Percentiles rank a stretch among this genome's conserved stretches.
These are phyloP conservation scores for Acanthaster planci DNA, from an alignment of 35 echinoderm and acorn worm species.

Conservation along the genomic window DNA sequence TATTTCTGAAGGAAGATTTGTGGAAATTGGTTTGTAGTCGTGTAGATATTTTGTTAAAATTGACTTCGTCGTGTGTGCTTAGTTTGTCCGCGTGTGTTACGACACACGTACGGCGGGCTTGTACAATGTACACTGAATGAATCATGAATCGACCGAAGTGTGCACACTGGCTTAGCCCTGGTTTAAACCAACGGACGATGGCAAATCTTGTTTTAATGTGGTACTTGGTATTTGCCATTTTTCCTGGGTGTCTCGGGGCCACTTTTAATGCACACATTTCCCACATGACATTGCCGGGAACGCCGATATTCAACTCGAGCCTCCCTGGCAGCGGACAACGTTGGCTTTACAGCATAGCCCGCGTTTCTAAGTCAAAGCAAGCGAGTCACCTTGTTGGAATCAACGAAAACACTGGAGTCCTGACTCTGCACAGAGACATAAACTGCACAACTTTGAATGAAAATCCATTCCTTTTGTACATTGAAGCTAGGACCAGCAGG, in stretches of 20 bases:
- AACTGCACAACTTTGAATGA: slow-evolving; percentile 69
- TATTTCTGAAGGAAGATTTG: not conserved
- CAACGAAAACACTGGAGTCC: slow-evolving; percentile 54
- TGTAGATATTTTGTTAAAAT: not conserved
- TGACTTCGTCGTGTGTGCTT: not conserved
- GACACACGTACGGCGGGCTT: not conserved
- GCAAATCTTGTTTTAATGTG: not conserved
- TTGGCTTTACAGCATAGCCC: slow-evolving; percentile 59
- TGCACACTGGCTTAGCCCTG: not conserved
- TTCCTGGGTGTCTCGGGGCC: slow-evolving; percentile 21
- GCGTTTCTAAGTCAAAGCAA: slow-evolving; percentile 55
- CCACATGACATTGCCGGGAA: slow-evolving; percentile 19
- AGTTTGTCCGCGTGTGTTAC: not conserved
- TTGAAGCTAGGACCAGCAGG: slow-evolving; percentile 79
- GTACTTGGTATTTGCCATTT: slow-evolving; percentile 11
- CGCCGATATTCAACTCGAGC: slow-evolving; percentile 46
- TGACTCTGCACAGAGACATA: slow-evolving; percentile 55
- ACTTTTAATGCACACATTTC: slow-evolving; percentile 53
- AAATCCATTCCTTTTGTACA: slow-evolving; percentile 82
- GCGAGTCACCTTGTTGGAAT: slow-evolving; percentile 59
- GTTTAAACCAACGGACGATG: not conserved
- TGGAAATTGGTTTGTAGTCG: slow-evolving; percentile 9
- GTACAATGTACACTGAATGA: not conserved
- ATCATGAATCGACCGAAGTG: not conserved
- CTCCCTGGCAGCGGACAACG: slow-evolving; percentile 12